Conservation (phyloP, 2,888 invertebrate genomes). For the Epirrita christyi region DNA sequence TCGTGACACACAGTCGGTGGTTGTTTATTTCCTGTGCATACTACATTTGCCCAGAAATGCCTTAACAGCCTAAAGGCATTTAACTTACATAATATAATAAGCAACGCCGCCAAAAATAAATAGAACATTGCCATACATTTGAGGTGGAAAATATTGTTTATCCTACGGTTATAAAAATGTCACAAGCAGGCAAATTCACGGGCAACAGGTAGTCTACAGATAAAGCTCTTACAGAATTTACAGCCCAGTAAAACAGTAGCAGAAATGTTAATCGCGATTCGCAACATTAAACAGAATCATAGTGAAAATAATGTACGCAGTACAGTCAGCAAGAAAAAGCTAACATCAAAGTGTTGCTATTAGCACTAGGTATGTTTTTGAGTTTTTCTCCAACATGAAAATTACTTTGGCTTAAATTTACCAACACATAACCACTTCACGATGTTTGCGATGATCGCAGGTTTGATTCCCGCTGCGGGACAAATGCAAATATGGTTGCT, state of each 20-base stretch:
- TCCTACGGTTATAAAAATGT: slow-evolving; percentile 21
- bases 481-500: too few relatives aligned
- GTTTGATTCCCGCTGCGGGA: too few relatives aligned
- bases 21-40: background rate
- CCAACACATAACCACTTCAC: too few relatives aligned
- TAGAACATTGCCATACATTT: background rate
- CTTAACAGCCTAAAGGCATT: too few relatives aligned
- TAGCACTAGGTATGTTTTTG: too few relatives aligned
- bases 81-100: background rate
- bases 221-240: slow-evolving; percentile 2
- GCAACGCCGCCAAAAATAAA: slow-evolving; percentile 4
- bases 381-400: too few relatives aligned
- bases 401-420: too few relatives aligned
- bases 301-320: slow-evolving; percentile 1
- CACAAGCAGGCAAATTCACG: slow-evolving; percentile 10
- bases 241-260: slow-evolving; percentile 3
- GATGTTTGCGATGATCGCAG: too few relatives aligned
- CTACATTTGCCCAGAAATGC: too few relatives aligned
- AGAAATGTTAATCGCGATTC: slow-evolving; percentile 5
- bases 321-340: background rate
- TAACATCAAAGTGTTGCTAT: too few relatives aligned
- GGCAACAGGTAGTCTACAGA: slow-evolving; percentile 22
- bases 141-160: background rate
- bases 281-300: slow-evolving; percentile 5
- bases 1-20: background rate